Conservation (phyloP, 2,113 vertebrate genomes). For the Ariopsis seemanni region DNA sequence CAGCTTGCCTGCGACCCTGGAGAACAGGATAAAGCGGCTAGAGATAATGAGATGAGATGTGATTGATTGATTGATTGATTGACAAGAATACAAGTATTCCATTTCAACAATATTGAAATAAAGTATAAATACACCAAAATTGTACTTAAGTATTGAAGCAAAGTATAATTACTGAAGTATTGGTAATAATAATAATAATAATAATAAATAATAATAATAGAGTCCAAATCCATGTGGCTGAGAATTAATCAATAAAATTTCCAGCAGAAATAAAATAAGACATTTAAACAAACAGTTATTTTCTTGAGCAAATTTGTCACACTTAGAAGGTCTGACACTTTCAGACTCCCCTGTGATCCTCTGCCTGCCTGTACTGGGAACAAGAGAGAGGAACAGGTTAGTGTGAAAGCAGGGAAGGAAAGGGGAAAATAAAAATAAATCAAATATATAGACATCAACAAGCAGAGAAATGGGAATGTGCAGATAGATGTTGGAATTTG, state of each 20-base stretch:
- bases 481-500: conserved; percentile 34
- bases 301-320: conserved; percentile 27
- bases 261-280: conserved; percentile 22
- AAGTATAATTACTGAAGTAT: no score
- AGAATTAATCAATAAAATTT: background rate
- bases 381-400: background rate
- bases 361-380: conserved; percentile 20
- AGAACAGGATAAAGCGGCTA: no score
- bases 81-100: background rate
- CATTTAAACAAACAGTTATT: conserved; percentile 24
- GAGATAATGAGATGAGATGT: no score
- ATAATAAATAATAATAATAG: background rate
- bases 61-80: no score
- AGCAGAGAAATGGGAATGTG: conserved; percentile 15
- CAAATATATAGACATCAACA: background rate
- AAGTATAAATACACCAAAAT: background rate
- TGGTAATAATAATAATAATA: background rate
- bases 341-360: conserved; percentile 30
- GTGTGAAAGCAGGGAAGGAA: background rate
- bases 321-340: conserved; percentile 36
- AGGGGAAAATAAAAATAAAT: background rate
- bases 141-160: background rate
- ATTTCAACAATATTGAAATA: background rate
- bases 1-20: no score
- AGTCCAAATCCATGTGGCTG: background rate